Evolutionary conservation across 2,888 invertebrate genomes (phyloP), one percentile per base, ranked within the genome.

Genomic region (Octodonta nipae): DNA sequence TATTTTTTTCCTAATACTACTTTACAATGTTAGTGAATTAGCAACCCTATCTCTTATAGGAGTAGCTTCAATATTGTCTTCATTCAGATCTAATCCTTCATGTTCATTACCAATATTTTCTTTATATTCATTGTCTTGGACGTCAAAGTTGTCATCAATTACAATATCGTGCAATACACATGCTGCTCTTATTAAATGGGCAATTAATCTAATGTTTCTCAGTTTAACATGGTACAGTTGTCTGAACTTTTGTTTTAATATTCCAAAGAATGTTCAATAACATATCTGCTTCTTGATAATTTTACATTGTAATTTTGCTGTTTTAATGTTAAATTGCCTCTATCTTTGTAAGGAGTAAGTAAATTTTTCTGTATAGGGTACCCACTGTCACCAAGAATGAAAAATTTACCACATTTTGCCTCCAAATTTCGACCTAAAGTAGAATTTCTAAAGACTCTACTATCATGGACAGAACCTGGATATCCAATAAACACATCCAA

Each of bases 271-370:
- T n/a, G n/a, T n/a, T n/a, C n/a, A n/a, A n/a, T n/a, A n/a, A n/a
- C n/a, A n/a, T 37, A 40, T 6, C 38, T 17, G 13, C 35, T 37
- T 22, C 15, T 40, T 22, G 33, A 22, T 25, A 40, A 20, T 24
- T 28, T 35, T 12, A 35, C 11, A 31, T 42, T 42, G 24, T 35
- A 44, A 15, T 32, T 36, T 15, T 13, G 32, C 25, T 44, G 38
- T 7, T 15, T 26, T 13, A 32, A 11, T 6, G 35, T 37, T 16
- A 43, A 27, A 13, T 41, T 29, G 10, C 42, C 38, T 27, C 37
- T 33, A 24, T 41, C 41, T 35, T 33, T 40, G 20, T 27, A 40
- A 15, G 41, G 39, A 2, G 37, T 40, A 13, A 41, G 13, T 32
- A 40, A 30, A 12, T 32, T 30, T n/a, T n/a, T n/a, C n/a, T n/a